Conservation (phyloP, 2,113 vertebrate species). For the Carettochelys insculpta region DNA sequence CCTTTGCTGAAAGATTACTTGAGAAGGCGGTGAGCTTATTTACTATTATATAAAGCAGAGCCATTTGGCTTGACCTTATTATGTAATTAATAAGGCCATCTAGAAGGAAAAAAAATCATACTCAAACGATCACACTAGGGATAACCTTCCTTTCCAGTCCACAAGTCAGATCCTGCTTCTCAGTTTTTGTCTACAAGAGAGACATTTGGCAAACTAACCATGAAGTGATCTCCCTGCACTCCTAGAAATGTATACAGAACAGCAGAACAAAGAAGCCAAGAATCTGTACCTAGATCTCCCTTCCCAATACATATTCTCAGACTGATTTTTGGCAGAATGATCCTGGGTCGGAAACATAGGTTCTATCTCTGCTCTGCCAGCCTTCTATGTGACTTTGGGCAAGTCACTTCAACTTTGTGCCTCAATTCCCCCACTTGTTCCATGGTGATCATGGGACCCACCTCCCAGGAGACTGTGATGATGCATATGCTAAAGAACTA, state of each 20-base stretch:
- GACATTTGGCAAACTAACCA: neutral
- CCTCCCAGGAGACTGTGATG: neutral
- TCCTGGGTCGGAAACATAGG: neutral
- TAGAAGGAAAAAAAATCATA: neutral
- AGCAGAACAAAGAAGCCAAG: neutral
- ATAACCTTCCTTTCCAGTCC: neutral
- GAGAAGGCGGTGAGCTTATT: neutral
- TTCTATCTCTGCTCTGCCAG: neutral
- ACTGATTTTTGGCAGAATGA: neutral
- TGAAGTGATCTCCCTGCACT: neutral
- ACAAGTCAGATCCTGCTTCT: neutral
- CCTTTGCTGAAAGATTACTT: neutral
- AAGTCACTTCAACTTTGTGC: neutral
- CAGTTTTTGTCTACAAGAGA: neutral
- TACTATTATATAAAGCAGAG: neutral
- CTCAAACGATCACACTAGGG: neutral
- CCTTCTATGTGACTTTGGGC: neutral
- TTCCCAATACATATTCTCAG: neutral
- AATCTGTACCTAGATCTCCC: neutral
- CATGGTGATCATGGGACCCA: rapidly evolving
- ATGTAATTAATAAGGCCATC: neutral
- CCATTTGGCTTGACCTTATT: neutral
- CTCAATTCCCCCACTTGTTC: neutral
- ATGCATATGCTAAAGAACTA: neutral
- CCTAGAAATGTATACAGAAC: neutral